phyloP scores from a whole-genome alignment of 2,113 vertebrate species.

The Mungos mungo region DNA sequence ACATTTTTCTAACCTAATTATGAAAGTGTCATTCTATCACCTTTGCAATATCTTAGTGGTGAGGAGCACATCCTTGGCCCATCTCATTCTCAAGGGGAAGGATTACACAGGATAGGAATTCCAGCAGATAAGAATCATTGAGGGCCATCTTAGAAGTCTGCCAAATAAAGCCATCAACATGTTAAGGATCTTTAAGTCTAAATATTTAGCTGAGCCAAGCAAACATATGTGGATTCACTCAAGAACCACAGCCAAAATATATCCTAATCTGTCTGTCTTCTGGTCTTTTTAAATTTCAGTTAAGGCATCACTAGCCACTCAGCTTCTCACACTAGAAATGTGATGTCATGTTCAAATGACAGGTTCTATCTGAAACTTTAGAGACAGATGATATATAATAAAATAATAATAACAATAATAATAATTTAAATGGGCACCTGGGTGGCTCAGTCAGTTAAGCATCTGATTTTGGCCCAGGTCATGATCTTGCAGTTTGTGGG shows the following conservation, averaged over 20 bases:
- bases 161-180: not conserved
- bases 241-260: not conserved
- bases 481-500: too few species aligned
- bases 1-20: not conserved
- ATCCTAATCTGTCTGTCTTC: not conserved
- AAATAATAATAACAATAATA: not conserved
- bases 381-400: not conserved
- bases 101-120: not conserved
- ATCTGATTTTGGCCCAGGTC: too few species aligned
- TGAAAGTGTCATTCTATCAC: not conserved
- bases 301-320: not conserved
- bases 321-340: not conserved
- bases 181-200: not conserved
- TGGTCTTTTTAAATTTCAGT: not conserved
- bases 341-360: not conserved
- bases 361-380: not conserved
- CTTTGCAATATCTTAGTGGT: not conserved
- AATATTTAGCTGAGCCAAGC: not conserved
- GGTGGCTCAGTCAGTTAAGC: too few species aligned
- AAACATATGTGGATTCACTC: not conserved
- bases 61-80: not conserved
- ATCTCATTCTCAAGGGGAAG: not conserved
- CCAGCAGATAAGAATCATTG: not conserved
- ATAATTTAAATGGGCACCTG: too few species aligned
- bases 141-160: not conserved